Percentiles rank a stretch among this genome's conserved stretches.
Evolutionary conservation across 2,888 invertebrate species (phyloP).

Genomic region (Platycheirus rosarum): DNA sequence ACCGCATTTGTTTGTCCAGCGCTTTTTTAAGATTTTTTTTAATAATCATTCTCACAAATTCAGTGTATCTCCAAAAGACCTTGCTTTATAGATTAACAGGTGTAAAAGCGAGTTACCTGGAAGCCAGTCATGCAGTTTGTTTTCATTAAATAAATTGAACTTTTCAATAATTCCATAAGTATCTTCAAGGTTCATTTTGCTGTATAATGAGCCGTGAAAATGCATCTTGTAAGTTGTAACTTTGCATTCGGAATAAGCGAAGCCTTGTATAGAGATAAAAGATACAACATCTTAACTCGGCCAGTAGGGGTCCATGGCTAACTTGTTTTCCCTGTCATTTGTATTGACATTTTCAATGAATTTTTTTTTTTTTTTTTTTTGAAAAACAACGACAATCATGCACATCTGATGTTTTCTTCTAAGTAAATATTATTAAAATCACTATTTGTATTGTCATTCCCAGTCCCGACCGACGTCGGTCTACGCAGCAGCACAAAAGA

Average conservation of each 20-base stretch:
- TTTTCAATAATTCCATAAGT: not conserved
- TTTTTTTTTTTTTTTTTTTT: not conserved
- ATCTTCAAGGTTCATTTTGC: not conserved
- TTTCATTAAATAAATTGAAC: no score
- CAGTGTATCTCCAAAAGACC: no score
- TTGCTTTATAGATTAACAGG: no score
- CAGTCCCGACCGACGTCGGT: not conserved
- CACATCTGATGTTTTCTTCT: constrained; percentile 6
- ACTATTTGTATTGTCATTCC: not conserved
- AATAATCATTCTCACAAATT: no score
- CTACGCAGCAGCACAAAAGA: not conserved
- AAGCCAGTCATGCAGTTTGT: no score
- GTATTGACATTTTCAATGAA: not conserved
- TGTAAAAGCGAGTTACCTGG: no score
- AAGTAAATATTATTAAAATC: not conserved
- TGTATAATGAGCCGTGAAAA: not conserved
- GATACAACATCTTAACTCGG: constrained; percentile 17
- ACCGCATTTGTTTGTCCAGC: no score
- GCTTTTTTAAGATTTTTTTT: no score
- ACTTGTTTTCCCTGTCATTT: constrained; percentile 19
- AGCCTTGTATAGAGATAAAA: no score
- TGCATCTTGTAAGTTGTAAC: not conserved
- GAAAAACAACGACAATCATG: not conserved
- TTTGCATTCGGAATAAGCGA: not conserved
- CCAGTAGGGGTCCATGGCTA: constrained; percentile 12